Conservation (phyloP, 2,888 invertebrate genomes). For the Drosophila kuntzei region DNA sequence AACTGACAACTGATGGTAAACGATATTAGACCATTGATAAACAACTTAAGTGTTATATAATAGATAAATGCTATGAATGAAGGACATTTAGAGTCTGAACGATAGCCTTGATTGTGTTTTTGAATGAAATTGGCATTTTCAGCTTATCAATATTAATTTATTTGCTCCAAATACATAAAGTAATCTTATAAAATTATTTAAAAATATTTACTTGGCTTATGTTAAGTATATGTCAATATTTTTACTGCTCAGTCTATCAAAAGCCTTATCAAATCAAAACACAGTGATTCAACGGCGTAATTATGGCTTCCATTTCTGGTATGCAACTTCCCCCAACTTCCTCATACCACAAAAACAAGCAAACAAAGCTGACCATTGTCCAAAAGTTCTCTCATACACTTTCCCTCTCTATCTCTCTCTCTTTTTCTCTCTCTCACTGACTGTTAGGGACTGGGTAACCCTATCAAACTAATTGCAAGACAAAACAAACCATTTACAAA, state of each 20-base stretch:
- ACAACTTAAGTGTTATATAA: background rate
- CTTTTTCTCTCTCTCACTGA: background rate
- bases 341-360: background rate
- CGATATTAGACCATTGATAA: background rate
- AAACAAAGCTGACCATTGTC: constrained; percentile 69
- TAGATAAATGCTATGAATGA: too few relatives aligned
- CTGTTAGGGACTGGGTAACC: constrained; percentile 54
- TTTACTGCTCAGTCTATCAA: background rate
- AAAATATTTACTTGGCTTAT: background rate
- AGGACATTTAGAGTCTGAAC: background rate
- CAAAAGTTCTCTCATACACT: constrained; percentile 18
- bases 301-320: constrained; percentile 37
- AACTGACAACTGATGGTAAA: constrained; percentile 1
- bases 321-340: constrained; percentile 13
- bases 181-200: background rate
- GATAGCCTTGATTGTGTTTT: background rate
- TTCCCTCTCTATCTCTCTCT: background rate
- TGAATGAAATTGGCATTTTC: background rate
- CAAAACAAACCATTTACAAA: constrained; percentile 81
- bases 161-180: background rate
- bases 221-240: constrained; percentile 3
- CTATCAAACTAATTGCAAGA: constrained; percentile 80
- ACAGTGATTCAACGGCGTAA: constrained; percentile 35
- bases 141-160: background rate
- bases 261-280: constrained; percentile 41